Conservation (phyloP, 2,113 vertebrate genomes). For the Thomomys bottae region DNA sequence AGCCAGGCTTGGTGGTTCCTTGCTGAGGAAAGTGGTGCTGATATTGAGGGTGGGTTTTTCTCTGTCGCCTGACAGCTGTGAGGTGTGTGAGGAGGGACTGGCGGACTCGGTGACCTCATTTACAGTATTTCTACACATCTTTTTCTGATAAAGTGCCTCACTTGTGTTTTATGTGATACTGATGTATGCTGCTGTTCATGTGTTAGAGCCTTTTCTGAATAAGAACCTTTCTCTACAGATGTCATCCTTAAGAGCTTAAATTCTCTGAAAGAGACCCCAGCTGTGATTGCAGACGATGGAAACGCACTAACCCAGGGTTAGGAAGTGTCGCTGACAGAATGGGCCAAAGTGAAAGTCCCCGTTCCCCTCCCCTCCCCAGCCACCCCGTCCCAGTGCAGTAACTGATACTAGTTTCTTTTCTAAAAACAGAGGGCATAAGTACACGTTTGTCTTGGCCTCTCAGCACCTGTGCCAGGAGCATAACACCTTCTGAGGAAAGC, state of each 20-base stretch:
- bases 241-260: conserved; percentile 43
- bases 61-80: too few species aligned
- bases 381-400: not conserved
- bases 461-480: too few species aligned
- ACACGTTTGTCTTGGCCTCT: not conserved
- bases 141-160: conserved; percentile 81
- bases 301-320: not conserved
- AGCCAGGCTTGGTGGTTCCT: not conserved
- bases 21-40: not conserved
- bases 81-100: rapidly evolving
- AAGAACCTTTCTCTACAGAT: conserved; percentile 12
- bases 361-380: too few species aligned
- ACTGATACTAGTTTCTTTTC: not conserved
- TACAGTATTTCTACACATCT: not conserved
- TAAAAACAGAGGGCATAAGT: not conserved
- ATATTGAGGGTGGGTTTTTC: not conserved
- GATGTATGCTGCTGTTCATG: not conserved
- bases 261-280: not conserved
- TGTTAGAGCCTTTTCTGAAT: conserved; percentile 49
- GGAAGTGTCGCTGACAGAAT: not conserved
- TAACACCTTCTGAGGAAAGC: too few species aligned
- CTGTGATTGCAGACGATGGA: not conserved
- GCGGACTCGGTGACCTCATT: not conserved
- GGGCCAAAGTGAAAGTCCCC: not conserved
- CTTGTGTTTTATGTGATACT: conserved; percentile 67